Evolutionary conservation across 2,113 vertebrate species (phyloP).

Genomic region (Struthio camelus): DNA sequence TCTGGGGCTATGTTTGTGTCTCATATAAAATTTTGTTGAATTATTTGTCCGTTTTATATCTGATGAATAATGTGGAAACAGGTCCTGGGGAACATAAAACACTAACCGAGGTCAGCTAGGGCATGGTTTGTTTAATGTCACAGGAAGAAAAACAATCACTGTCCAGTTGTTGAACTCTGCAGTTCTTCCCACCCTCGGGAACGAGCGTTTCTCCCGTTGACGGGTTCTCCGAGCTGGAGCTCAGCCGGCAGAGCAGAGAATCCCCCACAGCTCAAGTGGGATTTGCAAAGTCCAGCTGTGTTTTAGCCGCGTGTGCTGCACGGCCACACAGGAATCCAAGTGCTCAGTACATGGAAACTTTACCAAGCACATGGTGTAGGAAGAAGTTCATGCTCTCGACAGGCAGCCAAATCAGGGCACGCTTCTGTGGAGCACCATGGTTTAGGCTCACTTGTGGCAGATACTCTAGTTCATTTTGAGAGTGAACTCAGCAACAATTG

Average conservation of each 20-base stretch:
- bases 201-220: fast-evolving
- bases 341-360: neutral
- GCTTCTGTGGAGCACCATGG: too few species aligned
- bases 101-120: neutral
- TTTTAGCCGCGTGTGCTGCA: neutral
- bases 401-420: neutral
- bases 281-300: fast-evolving
- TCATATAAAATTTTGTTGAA: neutral
- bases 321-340: neutral
- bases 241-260: neutral
- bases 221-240: neutral
- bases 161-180: neutral
- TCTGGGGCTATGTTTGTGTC: neutral
- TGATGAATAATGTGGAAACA: neutral
- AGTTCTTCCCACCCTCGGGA: neutral
- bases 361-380: neutral
- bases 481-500: neutral
- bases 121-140: neutral
- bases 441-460: too few species aligned
- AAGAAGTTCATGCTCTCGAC: neutral
- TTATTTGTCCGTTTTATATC: neutral
- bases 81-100: neutral
- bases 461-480: too few species aligned
- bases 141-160: neutral
- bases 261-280: neutral